Percentiles rank a stretch among this genome's conserved stretches.
phyloP scores from a whole-genome alignment of 2,888 invertebrate genomes.

The Idaea aversata region DNA sequence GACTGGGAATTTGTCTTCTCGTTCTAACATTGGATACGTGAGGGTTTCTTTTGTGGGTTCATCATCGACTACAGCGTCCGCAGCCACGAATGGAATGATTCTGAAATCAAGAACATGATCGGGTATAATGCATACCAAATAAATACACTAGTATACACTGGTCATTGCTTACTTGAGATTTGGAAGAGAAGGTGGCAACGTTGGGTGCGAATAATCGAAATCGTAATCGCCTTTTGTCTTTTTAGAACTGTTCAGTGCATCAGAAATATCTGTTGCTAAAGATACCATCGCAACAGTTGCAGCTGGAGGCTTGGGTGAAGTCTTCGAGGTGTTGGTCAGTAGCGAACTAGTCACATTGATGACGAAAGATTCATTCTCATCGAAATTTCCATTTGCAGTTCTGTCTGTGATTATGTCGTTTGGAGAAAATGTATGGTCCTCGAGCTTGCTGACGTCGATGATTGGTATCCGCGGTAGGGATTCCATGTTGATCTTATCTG shows the following conservation, averaged over 20 bases:
- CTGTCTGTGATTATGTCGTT: conserved; percentile 68
- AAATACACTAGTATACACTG: not conserved
- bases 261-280: conserved; percentile 51
- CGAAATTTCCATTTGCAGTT: conserved; percentile 52
- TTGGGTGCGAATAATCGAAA: conserved; percentile 85
- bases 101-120: conserved; percentile 66
- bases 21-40: conserved; percentile 54
- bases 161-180: conserved; percentile 83
- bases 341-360: conserved; percentile 80
- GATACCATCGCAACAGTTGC: conserved; percentile 48
- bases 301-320: conserved; percentile 37
- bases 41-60: conserved; percentile 59
- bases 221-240: conserved; percentile 83
- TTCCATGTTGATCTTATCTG: conserved; percentile 45
- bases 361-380: conserved; percentile 76
- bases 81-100: conserved; percentile 92
- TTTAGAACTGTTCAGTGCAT: conserved; percentile 73
- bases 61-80: conserved; percentile 87
- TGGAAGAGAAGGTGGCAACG: conserved; percentile 90
- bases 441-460: conserved; percentile 44
- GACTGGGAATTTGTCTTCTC: conserved; percentile 69
- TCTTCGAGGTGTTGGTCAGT: conserved; percentile 61
- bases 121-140: not conserved
- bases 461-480: conserved; percentile 52
- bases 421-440: conserved; percentile 57